Evolutionary conservation across 2,888 invertebrate genomes (phyloP).

Genomic region (Xanthia togata): DNA sequence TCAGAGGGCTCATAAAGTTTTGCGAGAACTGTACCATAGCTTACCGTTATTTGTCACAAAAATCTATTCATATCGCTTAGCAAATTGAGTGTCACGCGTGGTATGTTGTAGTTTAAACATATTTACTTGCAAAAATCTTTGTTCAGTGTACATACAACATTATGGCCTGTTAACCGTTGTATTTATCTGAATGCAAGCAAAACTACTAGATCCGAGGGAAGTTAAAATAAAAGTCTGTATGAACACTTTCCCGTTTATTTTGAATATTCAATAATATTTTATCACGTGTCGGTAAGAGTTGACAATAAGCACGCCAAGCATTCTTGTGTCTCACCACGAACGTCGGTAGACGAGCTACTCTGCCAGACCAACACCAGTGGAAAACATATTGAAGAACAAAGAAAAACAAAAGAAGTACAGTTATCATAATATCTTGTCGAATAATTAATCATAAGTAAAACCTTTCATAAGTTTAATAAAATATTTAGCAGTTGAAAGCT

Average conservation of each 20-base stretch:
- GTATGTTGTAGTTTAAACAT: not conserved
- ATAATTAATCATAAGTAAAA: slow-evolving; percentile 46
- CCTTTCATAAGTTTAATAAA: slow-evolving; percentile 34
- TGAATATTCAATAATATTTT: slow-evolving; percentile 86
- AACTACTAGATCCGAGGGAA: not conserved
- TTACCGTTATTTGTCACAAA: not conserved
- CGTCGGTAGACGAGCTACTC: slow-evolving; percentile 68
- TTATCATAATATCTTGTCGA: slow-evolving; percentile 30
- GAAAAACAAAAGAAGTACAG: slow-evolving; percentile 21
- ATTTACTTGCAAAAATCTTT: not conserved
- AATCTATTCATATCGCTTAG: no score
- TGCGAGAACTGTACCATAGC: no score
- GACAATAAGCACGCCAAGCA: slow-evolving; percentile 85
- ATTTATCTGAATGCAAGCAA: not conserved
- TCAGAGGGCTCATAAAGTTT: no score
- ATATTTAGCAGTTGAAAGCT: slow-evolving; percentile 52
- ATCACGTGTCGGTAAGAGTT: slow-evolving; percentile 88
- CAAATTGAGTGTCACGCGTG: not conserved
- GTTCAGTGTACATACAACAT: no score
- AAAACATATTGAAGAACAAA: slow-evolving; percentile 46
- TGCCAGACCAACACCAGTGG: slow-evolving; percentile 66
- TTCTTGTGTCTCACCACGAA: slow-evolving; percentile 71
- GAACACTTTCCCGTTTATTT: slow-evolving; percentile 87
- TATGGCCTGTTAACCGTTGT: not conserved
- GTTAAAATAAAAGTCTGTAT: slow-evolving; percentile 72